A percentile compares a stretch with the other conserved stretches of the same genome.
Conservation (phyloP, 2,888 invertebrate species). For the Drosophila pseudotakahashii region DNA sequence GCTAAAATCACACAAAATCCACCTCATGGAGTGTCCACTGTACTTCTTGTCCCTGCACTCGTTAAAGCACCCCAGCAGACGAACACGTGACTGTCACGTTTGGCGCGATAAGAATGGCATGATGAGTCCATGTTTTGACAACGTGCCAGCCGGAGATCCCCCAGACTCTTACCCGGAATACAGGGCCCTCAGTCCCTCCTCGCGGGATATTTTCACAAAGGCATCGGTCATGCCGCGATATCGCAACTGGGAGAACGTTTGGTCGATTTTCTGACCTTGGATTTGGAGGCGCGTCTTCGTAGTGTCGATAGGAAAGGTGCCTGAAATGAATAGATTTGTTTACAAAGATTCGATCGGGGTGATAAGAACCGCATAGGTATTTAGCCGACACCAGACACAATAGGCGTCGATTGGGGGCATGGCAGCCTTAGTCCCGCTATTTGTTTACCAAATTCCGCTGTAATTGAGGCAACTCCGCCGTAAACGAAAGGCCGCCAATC, state of each 20-base stretch:
- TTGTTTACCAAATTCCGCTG: slow-evolving; percentile 93
- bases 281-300: slow-evolving; percentile 97
- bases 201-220: slow-evolving; percentile 91
- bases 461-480: slow-evolving; percentile 96
- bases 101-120: slow-evolving; percentile 16
- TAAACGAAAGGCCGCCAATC: slow-evolving; percentile 98
- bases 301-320: slow-evolving; percentile 98
- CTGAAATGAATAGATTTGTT: slow-evolving; percentile 84
- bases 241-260: slow-evolving; percentile 89
- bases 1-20: background rate
- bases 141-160: slow-evolving; percentile 10
- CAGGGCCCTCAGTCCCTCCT: slow-evolving; percentile 93
- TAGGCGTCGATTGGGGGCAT: background rate
- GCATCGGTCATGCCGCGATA: slow-evolving; percentile 97
- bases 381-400: slow-evolving; percentile 3
- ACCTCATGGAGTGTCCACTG: background rate
- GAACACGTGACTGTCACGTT: slow-evolving; percentile 49
- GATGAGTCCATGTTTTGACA: slow-evolving; percentile 30
- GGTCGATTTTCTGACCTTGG: slow-evolving; percentile 94
- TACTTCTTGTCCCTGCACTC: background rate
- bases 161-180: slow-evolving; percentile 91
- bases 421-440: background rate
- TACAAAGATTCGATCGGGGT: slow-evolving; percentile 50
- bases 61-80: slow-evolving; percentile 20
- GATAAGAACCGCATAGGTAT: slow-evolving; percentile 19